A percentile compares a stretch with the other conserved stretches of the same genome.
These are phyloP conservation scores for Sus cebifrons DNA, from an alignment of 2,797 vertebrate genomes.

Conservation along the genomic window DNA sequence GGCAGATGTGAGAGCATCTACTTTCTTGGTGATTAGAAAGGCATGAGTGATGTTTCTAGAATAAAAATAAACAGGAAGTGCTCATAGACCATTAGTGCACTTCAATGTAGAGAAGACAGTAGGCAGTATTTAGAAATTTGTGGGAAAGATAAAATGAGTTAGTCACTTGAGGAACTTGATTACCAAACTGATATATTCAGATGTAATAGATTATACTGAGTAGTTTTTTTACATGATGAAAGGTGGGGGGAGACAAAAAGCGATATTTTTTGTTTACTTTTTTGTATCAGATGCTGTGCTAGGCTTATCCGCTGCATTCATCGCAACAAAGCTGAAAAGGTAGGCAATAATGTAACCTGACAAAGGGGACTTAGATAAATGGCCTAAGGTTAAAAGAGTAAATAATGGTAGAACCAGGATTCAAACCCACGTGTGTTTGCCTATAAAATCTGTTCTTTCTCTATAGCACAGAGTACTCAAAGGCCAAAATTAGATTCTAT, in stretches of 20 bases:
- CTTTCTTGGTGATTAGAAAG: neutral
- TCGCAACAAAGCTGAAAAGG: neutral
- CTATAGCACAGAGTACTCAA: neutral
- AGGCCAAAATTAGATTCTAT: neutral
- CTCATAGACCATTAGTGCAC: neutral
- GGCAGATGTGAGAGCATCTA: neutral
- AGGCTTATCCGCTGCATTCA: neutral
- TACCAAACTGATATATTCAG: neutral
- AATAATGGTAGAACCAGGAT: neutral
- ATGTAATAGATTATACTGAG: neutral
- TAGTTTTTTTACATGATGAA: neutral
- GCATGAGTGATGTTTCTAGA: neutral
- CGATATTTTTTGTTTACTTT: neutral
- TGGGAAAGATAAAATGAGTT: neutral
- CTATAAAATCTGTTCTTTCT: neutral
- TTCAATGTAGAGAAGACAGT: neutral
- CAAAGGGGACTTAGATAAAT: neutral
- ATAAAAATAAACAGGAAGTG: neutral
- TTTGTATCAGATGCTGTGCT: neutral
- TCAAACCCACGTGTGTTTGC: neutral
- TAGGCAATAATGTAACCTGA: neutral
- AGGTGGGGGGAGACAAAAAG: neutral
- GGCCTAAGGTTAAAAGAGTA: neutral
- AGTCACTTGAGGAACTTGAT: neutral
- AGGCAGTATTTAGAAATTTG: neutral